Evolutionary conservation across 2,113 vertebrate genomes (phyloP).

Genomic region (Gasterosteus nipponicus): DNA sequence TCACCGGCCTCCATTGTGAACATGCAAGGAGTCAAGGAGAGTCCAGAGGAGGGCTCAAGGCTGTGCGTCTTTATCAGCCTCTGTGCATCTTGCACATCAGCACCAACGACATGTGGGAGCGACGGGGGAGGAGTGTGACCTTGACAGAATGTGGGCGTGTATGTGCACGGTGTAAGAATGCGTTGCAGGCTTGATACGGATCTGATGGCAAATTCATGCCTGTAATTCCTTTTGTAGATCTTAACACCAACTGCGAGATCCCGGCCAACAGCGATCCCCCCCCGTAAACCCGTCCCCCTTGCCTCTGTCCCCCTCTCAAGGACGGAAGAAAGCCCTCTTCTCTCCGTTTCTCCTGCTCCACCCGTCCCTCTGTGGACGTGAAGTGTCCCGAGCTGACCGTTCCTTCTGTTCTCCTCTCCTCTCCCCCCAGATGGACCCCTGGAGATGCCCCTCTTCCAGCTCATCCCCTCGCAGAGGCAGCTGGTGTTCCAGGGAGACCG

Average conservation of each 20-base stretch:
- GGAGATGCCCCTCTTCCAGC: constrained; percentile 90
- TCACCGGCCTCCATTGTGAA: constrained; percentile 50
- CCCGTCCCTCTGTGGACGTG: not conserved
- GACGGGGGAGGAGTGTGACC: constrained; percentile 42
- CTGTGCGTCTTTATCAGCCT: constrained; percentile 60
- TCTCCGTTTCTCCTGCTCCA: not conserved
- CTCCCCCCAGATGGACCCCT: constrained; percentile 83
- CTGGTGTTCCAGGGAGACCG: constrained; percentile 91
- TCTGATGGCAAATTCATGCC: constrained; percentile 2
- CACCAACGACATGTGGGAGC: constrained; percentile 37
- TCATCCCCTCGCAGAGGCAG: constrained; percentile 91
- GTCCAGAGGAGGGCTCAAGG: constrained; percentile 59
- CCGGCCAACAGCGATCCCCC: not conserved
- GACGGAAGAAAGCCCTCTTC: constrained; percentile 19
- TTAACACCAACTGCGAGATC: not conserved
- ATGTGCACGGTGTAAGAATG: not conserved
- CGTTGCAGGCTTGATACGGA: not conserved
- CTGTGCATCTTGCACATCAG: constrained; percentile 53
- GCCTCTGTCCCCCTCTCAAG: not conserved
- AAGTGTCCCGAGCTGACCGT: constrained; percentile 24
- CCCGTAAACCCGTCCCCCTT: not conserved
- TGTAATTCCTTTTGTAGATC: not conserved
- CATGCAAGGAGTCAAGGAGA: constrained; percentile 66
- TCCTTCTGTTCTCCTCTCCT: constrained; percentile 22
- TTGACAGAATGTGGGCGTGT: constrained; percentile 33